Base-by-base conservation (phyloP, 2,113 vertebrate species). In the Archocentrus centrarchus region DNA sequence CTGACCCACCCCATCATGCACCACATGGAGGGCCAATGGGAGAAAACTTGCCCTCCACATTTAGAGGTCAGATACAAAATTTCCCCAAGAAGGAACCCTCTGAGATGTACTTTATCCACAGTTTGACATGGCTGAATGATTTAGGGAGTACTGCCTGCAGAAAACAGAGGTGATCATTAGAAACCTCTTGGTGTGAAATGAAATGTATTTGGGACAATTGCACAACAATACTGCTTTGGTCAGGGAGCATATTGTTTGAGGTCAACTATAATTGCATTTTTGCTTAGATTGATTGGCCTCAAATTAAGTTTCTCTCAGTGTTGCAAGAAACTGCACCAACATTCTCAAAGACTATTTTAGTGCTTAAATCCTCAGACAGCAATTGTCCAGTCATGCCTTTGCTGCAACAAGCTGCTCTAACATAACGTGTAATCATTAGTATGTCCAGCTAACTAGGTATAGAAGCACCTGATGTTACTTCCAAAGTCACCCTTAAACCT, bases 1-100 rank as follows among this genome's bases (percentile, higher is more conserved):
- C 59, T 84, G 89, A 89, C 89, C 91, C 75, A 17, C 3, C 86
- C 70, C 82, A 78, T 93, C 79, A 81, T 61, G 87, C 85, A 86
- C 60, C 87, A 75, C 86, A 84, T 66, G 50, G 62, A 81, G 90
- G 87, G 81, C 78, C 86, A 66, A 84, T 8, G 11, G 86, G 76
- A 89, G 89, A n/a, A 20, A 57, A 73, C 50, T 20, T 84, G 84
- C 84, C 83, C 83, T 89, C 84, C 59, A 22, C 61, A 88, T 85
- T 75, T 66, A 87, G 81, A 88, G 88, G 88, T 92, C 86, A 89
- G 66, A 44, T 58, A 44, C 55, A 89, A 80, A 82, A 87, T 90
- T 89, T 89, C 80, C 81, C 75, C 61, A 60, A 44, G 76, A 87
- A 77, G 80, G 27, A 6, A 68, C 76, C 75, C 24, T 86, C 63